phyloP scores from a whole-genome alignment of 2,113 vertebrate genomes.

The Oreochromis tanganicae region DNA sequence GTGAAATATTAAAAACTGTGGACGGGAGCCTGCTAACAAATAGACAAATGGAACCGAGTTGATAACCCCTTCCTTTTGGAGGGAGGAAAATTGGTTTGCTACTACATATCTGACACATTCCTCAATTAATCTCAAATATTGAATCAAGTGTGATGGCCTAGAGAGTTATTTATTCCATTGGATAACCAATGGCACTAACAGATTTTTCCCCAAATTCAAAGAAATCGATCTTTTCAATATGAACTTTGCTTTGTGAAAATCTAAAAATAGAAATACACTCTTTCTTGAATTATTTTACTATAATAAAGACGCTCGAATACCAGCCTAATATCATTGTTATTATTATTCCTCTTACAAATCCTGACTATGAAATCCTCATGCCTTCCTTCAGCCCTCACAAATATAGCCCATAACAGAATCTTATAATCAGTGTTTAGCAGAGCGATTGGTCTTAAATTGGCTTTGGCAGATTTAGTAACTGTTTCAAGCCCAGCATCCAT shows the following conservation, averaged over 20 bases:
- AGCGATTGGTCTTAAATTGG: not conserved
- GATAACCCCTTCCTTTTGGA: not conserved
- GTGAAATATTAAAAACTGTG: not conserved
- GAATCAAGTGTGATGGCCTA: not conserved
- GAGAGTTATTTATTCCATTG: not conserved
- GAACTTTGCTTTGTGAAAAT: not conserved
- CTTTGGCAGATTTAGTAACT: not conserved
- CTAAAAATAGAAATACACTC: not conserved
- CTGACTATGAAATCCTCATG: not conserved
- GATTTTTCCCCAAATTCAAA: not conserved
- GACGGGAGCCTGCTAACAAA: not conserved
- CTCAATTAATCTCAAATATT: not conserved
- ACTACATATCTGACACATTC: not conserved
- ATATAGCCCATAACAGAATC: not conserved
- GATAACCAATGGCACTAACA: not conserved
- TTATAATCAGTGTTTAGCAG: not conserved
- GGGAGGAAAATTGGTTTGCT: not conserved
- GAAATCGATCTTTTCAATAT: not conserved
- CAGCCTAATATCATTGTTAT: not conserved
- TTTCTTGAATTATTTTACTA: not conserved
- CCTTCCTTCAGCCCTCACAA: not conserved
- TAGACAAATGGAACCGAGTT: not conserved
- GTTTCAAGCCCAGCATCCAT: not conserved
- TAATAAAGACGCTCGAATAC: not conserved
- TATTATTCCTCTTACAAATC: not conserved